A percentile compares a stretch with the other conserved stretches of the same genome.
Evolutionary conservation across 1,140 invertebrate species (phyloP).

Genomic region (Pararge aegeria): DNA sequence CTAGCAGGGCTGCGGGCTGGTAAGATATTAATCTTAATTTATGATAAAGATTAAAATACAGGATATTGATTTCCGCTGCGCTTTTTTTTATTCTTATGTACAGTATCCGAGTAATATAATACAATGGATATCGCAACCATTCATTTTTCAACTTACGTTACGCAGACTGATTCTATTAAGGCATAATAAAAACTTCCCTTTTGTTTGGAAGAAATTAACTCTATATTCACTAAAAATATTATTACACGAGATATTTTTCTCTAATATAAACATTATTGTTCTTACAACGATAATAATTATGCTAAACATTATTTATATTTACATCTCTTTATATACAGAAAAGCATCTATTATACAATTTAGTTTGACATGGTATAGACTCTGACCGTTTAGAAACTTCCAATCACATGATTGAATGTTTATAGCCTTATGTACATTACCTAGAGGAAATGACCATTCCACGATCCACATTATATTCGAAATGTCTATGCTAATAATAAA

Average conservation of each 20-base stretch:
- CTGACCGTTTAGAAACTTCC: neutral
- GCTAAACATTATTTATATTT: constrained; percentile 14
- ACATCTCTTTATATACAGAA: constrained; percentile 21
- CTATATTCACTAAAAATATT: constrained; percentile 12
- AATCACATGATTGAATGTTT: neutral
- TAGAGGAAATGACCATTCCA: too few relatives aligned
- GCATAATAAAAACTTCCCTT: constrained; percentile 2
- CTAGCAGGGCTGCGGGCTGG: too few relatives aligned
- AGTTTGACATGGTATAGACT: constrained; percentile 10
- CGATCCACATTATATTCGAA: too few relatives aligned
- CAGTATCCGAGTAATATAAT: too few relatives aligned
- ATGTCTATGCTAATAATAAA: too few relatives aligned
- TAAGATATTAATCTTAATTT: too few relatives aligned
- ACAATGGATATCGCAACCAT: too few relatives aligned
- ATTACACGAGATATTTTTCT: neutral
- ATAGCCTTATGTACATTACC: too few relatives aligned
- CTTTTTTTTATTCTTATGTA: too few relatives aligned
- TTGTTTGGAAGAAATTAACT: constrained; percentile 4
- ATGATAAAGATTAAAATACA: too few relatives aligned
- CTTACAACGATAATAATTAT: constrained; percentile 7
- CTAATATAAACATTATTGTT: constrained; percentile 9
- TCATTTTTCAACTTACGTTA: too few relatives aligned
- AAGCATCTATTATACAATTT: constrained; percentile 20
- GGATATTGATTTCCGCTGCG: too few relatives aligned
- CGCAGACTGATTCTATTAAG: neutral